Percentiles rank a stretch among this genome's conserved stretches.
These are phyloP conservation scores for Tarsius wallacei DNA, from an alignment of 2,797 vertebrate genomes.

Conservation along the genomic window DNA sequence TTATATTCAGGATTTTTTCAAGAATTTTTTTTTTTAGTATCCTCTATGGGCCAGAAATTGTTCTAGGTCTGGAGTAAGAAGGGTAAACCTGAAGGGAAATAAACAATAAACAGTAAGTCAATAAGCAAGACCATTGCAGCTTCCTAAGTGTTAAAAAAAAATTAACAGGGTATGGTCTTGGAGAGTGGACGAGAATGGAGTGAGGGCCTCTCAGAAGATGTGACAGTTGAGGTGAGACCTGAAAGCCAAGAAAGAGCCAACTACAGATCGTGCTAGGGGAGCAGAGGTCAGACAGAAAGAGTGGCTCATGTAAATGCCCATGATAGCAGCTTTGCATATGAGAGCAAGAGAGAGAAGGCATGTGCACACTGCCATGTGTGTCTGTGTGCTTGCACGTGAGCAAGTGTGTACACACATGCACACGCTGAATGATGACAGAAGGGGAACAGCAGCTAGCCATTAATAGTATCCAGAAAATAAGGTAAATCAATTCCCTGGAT, in stretches of 20 bases:
- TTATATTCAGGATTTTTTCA: background rate
- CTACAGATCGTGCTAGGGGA: background rate
- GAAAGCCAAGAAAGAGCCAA: background rate
- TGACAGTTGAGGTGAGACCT: background rate
- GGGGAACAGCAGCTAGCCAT: background rate
- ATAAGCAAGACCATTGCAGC: background rate
- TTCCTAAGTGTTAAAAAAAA: constrained; percentile 3
- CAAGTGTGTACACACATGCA: background rate
- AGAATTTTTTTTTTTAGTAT: background rate
- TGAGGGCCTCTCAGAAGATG: background rate
- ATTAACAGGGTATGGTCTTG: background rate
- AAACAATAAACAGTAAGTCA: background rate
- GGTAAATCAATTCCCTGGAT: background rate
- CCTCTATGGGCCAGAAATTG: background rate
- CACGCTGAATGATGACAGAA: background rate
- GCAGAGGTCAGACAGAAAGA: background rate
- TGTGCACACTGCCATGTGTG: no score
- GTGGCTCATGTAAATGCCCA: background rate
- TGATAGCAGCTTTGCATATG: background rate
- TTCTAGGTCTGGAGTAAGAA: background rate
- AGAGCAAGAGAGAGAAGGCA: background rate
- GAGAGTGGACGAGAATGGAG: background rate
- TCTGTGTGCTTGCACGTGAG: background rate
- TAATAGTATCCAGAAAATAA: background rate
- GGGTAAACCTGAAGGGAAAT: background rate